Evolutionary conservation across 2,113 vertebrate genomes (phyloP), one percentile per base, ranked within the genome.

Genomic region (Oreochromis spilurus): DNA sequence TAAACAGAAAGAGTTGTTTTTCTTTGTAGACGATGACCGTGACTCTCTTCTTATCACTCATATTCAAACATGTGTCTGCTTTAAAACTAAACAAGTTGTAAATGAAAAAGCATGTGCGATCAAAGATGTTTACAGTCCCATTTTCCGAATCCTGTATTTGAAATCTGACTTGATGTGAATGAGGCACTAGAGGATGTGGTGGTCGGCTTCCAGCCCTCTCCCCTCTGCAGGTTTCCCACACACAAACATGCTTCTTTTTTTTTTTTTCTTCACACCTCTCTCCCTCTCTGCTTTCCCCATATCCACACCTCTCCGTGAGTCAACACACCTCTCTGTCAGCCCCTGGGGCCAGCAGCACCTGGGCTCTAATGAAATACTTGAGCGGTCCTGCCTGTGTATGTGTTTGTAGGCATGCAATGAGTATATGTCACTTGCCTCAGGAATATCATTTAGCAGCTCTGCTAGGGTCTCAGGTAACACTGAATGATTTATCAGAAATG

Each of bases 291-390:
- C 88, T 82, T 83, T 84, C 83, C 31, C 79, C 86, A 85, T 52
- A 84, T 90, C 86, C 84, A 83, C 88, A 89, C 86, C 67, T 85
- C 72, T 86, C 36, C 7, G 29, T 90, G 86, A 81, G 12, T 93
- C 92, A 92, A 86, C 88, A 92, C 88, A 77, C 81, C 43, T 85
- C 84, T 88, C 67, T 92, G 84, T 89, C 87, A 91, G 84, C 82
- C 92, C 93, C 91, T 88, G 62, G 13, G 89, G 93, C 89, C 86
- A 80, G 84, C 88, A 90, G 89, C 92, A 95, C 92, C 91, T 95
- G 93, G 92, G 58, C 88, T 92, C 77, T 93, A 90, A 94, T 94
- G 90, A 95, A 91, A 94, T 89, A 89, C 89, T 93, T 93, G 89
- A 91, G 87, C 19, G 6, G 83, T 78, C 26, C 81, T 82, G 83